Base-by-base conservation (phyloP, 2,797 vertebrate genomes). In the Lophius americanus region DNA sequence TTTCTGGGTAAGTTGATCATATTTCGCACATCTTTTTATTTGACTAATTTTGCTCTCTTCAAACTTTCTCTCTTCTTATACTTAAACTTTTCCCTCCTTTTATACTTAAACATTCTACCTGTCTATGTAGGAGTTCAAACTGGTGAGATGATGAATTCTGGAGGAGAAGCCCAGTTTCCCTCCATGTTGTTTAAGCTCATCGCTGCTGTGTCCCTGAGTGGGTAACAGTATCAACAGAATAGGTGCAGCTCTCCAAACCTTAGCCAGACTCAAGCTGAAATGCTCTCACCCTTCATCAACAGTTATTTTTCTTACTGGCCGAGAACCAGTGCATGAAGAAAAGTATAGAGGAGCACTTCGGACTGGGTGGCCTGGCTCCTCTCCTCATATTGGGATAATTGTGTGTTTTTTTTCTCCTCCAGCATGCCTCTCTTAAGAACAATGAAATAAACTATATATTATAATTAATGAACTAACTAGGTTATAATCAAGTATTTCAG, bases 1-100 rank as follows among this genome's bases (percentile, higher is more conserved):
- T 89, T 98, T 98, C 90, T 97, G 96, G 96, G 96, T 98, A 90
- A 98, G 96, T 92, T 54, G 14, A 78, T 54, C n/a, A 12, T 44
- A 23, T 57, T 85, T 86, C 64, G 8, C 3, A 23, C 23, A 23
- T 41, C 10, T 8, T 57, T 63, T 4, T 9, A 51, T 68, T 5
- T 23, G 5, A 2, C 10, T 57, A 7, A 1, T 4, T 37, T 7
- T 37, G 12, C 44, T n/a, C 6, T 51, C 53, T 41, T 42, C 0
- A 36, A 54, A 35, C 43, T n/a, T 43, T 14, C 12, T 52, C 4
- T 12, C 9, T 32, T 14, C 37, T 41, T 57, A 2, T 23, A 23
- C 53, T 41, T 42, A 0, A 36, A 54, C 23, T 41, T n/a, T 43
- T 14, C 12, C 52, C 4, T 12, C 9, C 14, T 14, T 35, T 41